Base-by-base conservation (phyloP, 2,888 invertebrate species). In the Oeneis ivallda region DNA sequence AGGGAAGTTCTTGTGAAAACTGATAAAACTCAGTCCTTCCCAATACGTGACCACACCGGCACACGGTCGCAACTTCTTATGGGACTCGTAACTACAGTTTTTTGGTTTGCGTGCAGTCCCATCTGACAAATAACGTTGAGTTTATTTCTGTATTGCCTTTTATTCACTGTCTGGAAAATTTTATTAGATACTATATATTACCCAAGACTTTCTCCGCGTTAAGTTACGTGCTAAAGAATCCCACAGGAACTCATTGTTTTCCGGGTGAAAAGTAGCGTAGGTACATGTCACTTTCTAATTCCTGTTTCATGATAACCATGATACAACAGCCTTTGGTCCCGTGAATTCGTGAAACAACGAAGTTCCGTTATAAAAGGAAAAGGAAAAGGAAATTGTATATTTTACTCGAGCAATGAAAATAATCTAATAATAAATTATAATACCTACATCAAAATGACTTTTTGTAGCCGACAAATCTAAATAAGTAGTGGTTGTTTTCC, bases 61-160 rank as follows among this genome's bases (percentile, higher is more conserved):
- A 52, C 52, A 52, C 32, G 52, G 13, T 52, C 52, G 32, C 26
- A 52, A 32, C 17, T 49, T 49, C 49, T 19, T 19, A 13, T 19
- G 49, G 49, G 26, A 49, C 19, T 49, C 49, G 19, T 49, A 49
- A 49, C 17, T 49, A 10, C 52, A 15, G 15, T 15, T 47, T 47
- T 26, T 52, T 32, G 32, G 52, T 32, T 52, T 52, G n/a, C 32
- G 52, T 52, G 52, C 52, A 52, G 52, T 39, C 62, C 62, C 62
- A 43, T n/a, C 34, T 47, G 39, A 56, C 54, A 57, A 61, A 65
- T 62, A 62, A 56, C 50, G 50, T 39, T 39, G 32, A 26, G 32
- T 32, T 32, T 32, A n/a, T 13, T 52, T 9, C 45, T 15, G 15
- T 15, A n/a, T 26, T 26, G 26, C 7, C 37, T 37, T 43, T 43